These are phyloP conservation scores for Parelbella ahira DNA, from an alignment of 2,888 invertebrate genomes.

Conservation along the genomic window DNA sequence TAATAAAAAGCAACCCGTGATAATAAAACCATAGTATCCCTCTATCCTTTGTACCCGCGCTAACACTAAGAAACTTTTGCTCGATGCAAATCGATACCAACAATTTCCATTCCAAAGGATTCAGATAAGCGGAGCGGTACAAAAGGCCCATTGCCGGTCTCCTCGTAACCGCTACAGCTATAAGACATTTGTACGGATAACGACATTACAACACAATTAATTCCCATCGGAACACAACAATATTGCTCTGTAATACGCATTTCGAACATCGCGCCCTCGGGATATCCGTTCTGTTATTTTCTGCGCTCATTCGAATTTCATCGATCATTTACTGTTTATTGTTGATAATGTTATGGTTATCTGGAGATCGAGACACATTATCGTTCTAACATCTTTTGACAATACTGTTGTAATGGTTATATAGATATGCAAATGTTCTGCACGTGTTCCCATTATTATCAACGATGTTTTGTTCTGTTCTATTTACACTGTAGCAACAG, in stretches of 20 bases:
- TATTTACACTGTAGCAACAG: no score
- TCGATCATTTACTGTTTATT: constrained; percentile 12
- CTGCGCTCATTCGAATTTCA: background rate
- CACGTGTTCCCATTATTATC: no score
- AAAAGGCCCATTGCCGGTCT: background rate
- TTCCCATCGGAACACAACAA: constrained; percentile 20
- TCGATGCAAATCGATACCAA: background rate
- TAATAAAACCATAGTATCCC: background rate
- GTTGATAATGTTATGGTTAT: background rate
- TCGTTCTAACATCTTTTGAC: no score
- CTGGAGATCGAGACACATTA: no score
- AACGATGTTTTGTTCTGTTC: no score
- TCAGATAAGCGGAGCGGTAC: background rate
- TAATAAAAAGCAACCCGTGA: no score
- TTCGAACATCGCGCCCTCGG: constrained; percentile 7
- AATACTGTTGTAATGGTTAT: no score
- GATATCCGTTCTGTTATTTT: constrained; percentile 2
- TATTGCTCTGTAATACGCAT: constrained; percentile 18
- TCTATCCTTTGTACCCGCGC: background rate
- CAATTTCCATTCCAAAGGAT: constrained; percentile 11
- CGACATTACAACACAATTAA: constrained; percentile 16
- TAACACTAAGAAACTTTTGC: background rate
- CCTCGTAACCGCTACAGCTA: background rate
- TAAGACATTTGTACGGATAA: constrained; percentile 12
- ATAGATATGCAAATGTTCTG: no score